Base-by-base conservation (phyloP, 1,140 invertebrate species). In the Pteromalus puparum region DNA sequence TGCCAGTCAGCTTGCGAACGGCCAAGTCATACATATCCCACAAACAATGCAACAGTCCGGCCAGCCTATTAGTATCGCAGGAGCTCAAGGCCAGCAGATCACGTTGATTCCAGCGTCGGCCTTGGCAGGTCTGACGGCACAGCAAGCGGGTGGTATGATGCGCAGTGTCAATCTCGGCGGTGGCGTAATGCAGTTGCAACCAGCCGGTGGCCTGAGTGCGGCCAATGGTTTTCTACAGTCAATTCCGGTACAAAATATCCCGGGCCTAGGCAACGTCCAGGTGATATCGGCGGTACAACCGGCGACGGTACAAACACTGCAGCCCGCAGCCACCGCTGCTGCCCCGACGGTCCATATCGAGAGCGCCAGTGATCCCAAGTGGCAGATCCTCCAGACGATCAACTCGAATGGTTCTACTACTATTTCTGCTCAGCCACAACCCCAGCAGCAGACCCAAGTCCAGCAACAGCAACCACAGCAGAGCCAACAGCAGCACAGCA, bases 221-320 rank as follows among this genome's bases (percentile, higher is more conserved):
- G 85, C 91, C 1, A 93, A 92, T 65, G 90, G 92, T 15, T 93
- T 93, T 78, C 87, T 95, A 2, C 95, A 96, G 87, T 94, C 95
- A 1, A 92, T 95, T 85, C 94, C 95, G 0, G 93, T 96, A 18
- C 95, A 96, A 89, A 96, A 96, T 91, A 95, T 96, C 70, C 95
- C 95, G 76, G 96, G 96, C 9, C 88, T 97, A 21, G 96, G 96
- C 34, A 96, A 96, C 88, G 96, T 97, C 3, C 96, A 97, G 92
- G 95, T 97, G 1, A 96, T 96, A 74, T 95, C 95, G 2, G 94
- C 95, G 0, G 87, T 94, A 42, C 93, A 91, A 73, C 91, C 90
- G 6, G 88, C 91, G 0, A 87, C 92, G 0, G 89, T 93, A 3
- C 92, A 93, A 85, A 89, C 91, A 0, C 73, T 93, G 13, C 92